Percentiles rank a stretch among this genome's conserved stretches.
These are phyloP conservation scores for Diprion similis DNA, from an alignment of 1,140 invertebrate species.

Conservation along the genomic window DNA sequence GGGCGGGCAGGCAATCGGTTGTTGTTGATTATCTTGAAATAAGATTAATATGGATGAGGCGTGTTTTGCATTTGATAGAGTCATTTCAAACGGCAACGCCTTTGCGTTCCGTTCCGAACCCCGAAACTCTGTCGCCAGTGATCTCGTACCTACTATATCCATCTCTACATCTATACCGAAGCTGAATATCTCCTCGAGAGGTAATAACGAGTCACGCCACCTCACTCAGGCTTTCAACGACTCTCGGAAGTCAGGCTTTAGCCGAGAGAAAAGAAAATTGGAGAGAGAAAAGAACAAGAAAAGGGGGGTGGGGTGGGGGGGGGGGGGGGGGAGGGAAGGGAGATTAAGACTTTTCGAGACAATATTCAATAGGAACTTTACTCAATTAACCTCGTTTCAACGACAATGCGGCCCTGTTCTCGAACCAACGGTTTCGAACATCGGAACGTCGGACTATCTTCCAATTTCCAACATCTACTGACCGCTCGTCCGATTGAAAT, in stretches of 20 bases:
- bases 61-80: conserved; percentile 7
- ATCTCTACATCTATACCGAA: too few relatives aligned
- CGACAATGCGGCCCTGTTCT: neutral
- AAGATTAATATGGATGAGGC: neutral
- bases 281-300: conserved; percentile 28
- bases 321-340: conserved; percentile 18
- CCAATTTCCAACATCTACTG: too few relatives aligned
- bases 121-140: neutral
- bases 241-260: neutral
- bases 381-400: neutral
- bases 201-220: conserved; percentile 7
- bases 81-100: neutral
- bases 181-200: neutral
- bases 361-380: conserved; percentile 1
- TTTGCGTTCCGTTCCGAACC: neutral
- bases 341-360: conserved; percentile 7
- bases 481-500: too few relatives aligned
- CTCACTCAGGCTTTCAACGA: conserved; percentile 1
- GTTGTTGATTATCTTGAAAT: conserved; percentile 1
- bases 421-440: too few relatives aligned
- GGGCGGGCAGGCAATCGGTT: neutral
- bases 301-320: conserved; percentile 21
- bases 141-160: neutral
- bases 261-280: conserved; percentile 21
- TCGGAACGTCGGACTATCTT: too few relatives aligned